Base-by-base conservation (phyloP, 2,113 vertebrate genomes). In the human (Homo sapiens) region DNA sequence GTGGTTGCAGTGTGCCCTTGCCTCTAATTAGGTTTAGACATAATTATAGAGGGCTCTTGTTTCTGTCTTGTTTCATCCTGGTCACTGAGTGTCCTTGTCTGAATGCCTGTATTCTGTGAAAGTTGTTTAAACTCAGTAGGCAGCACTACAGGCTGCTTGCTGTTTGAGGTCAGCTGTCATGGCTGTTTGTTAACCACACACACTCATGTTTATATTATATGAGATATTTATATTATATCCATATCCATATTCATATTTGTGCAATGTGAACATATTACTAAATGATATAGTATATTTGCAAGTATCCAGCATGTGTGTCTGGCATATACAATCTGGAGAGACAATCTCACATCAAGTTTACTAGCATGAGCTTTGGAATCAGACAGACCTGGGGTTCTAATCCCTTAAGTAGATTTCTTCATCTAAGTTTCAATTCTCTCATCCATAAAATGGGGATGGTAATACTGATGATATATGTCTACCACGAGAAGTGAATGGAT, bases 21-120 rank as follows among this genome's bases (percentile, higher is more conserved):
- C 78, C 50, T 86, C n/a, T 92, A 94, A 83, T 97, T 81, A 93
- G 45, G 17, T 83, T 89, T 90, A 90, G 35, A 68, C 52, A 87
- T 50, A 61, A 93, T 75, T 96, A 88, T 12, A 38, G 8, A 88
- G 76, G 32, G 43, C 18, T 68, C n/a, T 90, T 84, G 6, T 82
- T 70, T 93, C 57, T 93, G 48, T 64, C 75, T 90, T 82, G 14
- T 83, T 94, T 94, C 35, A 96, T 40, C 14, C 17, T 76, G 73
- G 50, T 81, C 48, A 50, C 8, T n/a, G 48, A 81, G 14, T n/a
- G 35, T 50, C 68, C 38, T 87, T 52, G 35, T 66, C 85, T 96
- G 73, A 94, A 40, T 93, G 43, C 73, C 92, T 93, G 43, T 66
- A n/a, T 84, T 70, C 50, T 82, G 32, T 59, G 23, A 86, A 89